Evolutionary conservation across 2,113 vertebrate genomes (phyloP).

Genomic region (Patagioenas fasciata): DNA sequence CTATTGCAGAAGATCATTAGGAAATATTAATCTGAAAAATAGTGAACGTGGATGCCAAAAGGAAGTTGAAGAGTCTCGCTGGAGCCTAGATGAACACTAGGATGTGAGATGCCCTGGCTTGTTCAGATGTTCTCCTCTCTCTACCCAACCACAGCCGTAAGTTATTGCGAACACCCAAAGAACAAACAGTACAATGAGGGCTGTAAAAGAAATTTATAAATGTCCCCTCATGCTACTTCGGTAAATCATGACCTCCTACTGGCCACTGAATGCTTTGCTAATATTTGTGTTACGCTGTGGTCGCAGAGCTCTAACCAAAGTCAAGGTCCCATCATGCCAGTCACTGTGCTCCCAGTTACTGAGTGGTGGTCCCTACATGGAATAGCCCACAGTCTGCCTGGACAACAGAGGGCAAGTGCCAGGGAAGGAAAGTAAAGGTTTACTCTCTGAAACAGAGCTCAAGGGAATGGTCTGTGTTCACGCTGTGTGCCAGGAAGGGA

Average conservation of each 20-base stretch:
- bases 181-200: background rate
- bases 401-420: background rate
- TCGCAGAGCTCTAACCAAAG: background rate
- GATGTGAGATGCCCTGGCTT: background rate
- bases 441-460: background rate
- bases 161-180: background rate
- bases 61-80: background rate
- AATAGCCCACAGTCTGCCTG: background rate
- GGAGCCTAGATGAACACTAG: background rate
- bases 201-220: background rate
- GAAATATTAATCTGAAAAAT: background rate
- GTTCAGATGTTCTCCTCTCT: background rate
- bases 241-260: background rate
- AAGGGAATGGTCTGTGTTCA: background rate
- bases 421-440: background rate
- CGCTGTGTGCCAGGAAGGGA: background rate
- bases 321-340: background rate
- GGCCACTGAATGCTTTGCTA: background rate
- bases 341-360: background rate
- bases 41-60: background rate
- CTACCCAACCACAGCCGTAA: background rate
- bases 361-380: fast-evolving
- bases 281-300: background rate
- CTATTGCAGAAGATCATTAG: background rate
- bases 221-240: background rate